Conservation (phyloP, 2,113 vertebrate species). For the Rutilus rutilus region DNA sequence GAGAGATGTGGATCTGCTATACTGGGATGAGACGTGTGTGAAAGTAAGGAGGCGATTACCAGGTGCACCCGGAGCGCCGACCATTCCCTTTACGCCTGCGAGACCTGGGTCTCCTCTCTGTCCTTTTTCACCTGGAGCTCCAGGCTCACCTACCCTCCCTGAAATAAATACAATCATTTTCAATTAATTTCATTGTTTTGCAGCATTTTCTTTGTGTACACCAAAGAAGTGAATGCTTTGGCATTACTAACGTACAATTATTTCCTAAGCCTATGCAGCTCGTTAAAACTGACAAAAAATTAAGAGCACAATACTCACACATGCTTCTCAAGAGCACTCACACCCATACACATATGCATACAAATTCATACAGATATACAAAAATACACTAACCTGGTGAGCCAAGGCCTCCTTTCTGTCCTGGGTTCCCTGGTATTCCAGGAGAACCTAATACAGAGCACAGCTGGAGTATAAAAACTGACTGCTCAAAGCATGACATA, state of each 20-base stretch:
- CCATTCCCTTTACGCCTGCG: slow-evolving; percentile 9
- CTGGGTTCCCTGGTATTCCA: slow-evolving; percentile 22
- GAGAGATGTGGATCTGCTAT: background rate
- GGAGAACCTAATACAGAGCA: slow-evolving; percentile 38
- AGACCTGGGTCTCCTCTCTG: slow-evolving; percentile 22
- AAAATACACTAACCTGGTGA: slow-evolving; percentile 36
- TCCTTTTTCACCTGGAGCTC: slow-evolving; percentile 40
- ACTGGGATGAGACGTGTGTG: background rate
- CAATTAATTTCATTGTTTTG: background rate
- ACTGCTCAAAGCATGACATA: background rate
- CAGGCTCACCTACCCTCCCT: slow-evolving; percentile 31
- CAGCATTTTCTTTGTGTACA: background rate
- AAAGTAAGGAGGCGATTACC: slow-evolving; percentile 34
- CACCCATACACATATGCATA: background rate
- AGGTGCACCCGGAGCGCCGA: background rate
- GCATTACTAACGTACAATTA: background rate
- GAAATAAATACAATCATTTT: background rate
- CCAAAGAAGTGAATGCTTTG: background rate
- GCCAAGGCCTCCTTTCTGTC: slow-evolving; percentile 33
- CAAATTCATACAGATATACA: background rate
- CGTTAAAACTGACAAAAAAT: background rate
- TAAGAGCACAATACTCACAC: background rate
- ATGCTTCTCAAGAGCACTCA: background rate
- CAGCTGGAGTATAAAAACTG: background rate
- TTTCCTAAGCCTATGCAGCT: background rate